A percentile compares a stretch with the other conserved stretches of the same genome.
Evolutionary conservation across 2,113 vertebrate genomes (phyloP).

Genomic region (Pampusana beccarii): DNA sequence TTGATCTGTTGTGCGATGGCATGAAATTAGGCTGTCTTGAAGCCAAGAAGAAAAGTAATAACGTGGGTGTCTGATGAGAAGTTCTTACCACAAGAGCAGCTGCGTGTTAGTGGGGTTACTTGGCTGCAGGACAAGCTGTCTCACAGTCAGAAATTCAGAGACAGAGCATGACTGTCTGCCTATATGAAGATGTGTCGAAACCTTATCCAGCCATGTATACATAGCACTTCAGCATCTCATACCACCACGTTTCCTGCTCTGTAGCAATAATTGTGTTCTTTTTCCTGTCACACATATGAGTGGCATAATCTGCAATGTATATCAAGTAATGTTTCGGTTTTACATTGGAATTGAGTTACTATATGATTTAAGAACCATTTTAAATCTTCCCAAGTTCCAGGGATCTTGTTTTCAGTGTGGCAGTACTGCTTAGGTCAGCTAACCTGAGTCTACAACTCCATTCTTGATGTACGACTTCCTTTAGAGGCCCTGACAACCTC

Average conservation of each 20-base stretch:
- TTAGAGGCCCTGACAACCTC: background rate
- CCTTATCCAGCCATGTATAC: background rate
- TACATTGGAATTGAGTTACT: background rate
- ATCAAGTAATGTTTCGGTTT: background rate
- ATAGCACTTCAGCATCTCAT: background rate
- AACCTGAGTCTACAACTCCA: background rate
- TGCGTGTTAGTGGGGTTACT: background rate
- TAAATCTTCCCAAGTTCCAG: background rate
- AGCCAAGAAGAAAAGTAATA: background rate
- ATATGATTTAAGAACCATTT: background rate
- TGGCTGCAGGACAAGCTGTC: background rate
- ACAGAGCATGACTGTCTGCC: background rate
- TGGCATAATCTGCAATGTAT: background rate
- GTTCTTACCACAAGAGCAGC: background rate
- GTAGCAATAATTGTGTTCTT: background rate
- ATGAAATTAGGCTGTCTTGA: background rate
- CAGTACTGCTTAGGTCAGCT: background rate
- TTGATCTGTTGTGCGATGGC: background rate
- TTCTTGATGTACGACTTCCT: fast-evolving
- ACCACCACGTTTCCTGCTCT: background rate
- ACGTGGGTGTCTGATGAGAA: background rate
- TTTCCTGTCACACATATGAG: background rate
- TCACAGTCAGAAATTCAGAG: background rate
- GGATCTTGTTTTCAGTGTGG: background rate
- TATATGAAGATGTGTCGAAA: background rate